Evolutionary conservation across 2,797 vertebrate species (phyloP), one percentile per base, ranked within the genome.

Genomic region (Anguilla obscura): DNA sequence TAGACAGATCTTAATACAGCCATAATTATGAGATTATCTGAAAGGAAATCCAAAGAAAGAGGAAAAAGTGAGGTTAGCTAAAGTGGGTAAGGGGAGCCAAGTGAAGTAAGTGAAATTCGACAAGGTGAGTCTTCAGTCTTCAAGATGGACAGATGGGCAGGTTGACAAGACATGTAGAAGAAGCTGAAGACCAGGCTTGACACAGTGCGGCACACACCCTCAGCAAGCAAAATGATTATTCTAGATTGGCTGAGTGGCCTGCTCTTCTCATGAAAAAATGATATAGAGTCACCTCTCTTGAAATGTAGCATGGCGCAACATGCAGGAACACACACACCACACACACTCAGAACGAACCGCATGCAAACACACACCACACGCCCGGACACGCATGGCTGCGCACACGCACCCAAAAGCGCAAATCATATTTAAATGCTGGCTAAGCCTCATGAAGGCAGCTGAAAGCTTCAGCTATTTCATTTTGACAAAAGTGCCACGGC

Each of bases 371-470:
- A 18, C 58, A 60, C 58, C 21, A 52, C 50, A 85, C 16, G 36
- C 83, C 24, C 27, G 36, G 4, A 69, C 63, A 76, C 71, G 36
- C 71, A 76, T 14, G 14, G 0, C 27, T 16, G 14, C 71, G 12
- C 27, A 76, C 30, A 36, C 14, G 24, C 52, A 30, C 54, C 52
- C 52, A 60, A 33, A 85, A 10, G 50, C 27, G 36, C 24, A 60
- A 90, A 87, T 86, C 86, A 86, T 88, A 54, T 79, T 54, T 71
- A 54, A 33, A 66, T 5, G 60, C 5, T 21, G 58, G 58, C 16
- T 18, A 60, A 60, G 27, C 48, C 36, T 85, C n/a, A 71, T 10
- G 69, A 33, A 27, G n/a, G 30, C 10, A 12, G 10, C 69, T 21
- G 63, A 69, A 27, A n/a, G 6, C 63, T n/a, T 27, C 12, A 69